Evolutionary conservation across 53 echinoderm and acorn worm species (phyloP).

Genomic region (Stichopus horrens): DNA sequence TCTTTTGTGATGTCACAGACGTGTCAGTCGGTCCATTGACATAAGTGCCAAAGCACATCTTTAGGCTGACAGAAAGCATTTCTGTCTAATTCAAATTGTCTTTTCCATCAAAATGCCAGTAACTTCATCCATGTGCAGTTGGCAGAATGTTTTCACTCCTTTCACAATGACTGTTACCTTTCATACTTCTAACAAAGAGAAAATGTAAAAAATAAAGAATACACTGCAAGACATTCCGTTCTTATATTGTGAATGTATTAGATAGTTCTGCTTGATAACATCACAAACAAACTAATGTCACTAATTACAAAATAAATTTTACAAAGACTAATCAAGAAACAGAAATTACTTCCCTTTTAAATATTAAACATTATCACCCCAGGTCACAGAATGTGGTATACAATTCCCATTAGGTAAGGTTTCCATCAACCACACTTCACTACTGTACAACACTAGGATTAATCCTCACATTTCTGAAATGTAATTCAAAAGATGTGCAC

Average conservation of each 20-base stretch:
- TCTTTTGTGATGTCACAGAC: too few relatives aligned
- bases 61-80: too few relatives aligned
- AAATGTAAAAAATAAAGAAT: neutral
- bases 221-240: neutral
- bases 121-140: too few relatives aligned
- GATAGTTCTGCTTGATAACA: slow-evolving; percentile 39
- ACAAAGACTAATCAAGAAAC: slow-evolving; percentile 23
- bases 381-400: too few relatives aligned
- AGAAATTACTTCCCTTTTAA: slow-evolving; percentile 11
- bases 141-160: neutral
- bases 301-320: slow-evolving; percentile 43
- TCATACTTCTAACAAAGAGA: neutral
- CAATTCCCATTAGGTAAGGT: neutral
- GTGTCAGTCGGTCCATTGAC: too few relatives aligned
- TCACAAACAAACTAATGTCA: slow-evolving; percentile 39
- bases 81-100: too few relatives aligned
- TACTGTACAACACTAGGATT: too few relatives aligned
- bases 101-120: too few relatives aligned
- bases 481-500: too few relatives aligned
- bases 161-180: neutral
- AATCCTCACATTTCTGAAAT: too few relatives aligned
- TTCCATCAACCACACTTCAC: neutral
- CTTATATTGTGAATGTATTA: slow-evolving; percentile 40
- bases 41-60: too few relatives aligned
- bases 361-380: neutral